Percentiles rank a stretch among this genome's conserved stretches.
phyloP scores from a whole-genome alignment of 2,797 vertebrate species.

The Hapalemur alaotrensis region DNA sequence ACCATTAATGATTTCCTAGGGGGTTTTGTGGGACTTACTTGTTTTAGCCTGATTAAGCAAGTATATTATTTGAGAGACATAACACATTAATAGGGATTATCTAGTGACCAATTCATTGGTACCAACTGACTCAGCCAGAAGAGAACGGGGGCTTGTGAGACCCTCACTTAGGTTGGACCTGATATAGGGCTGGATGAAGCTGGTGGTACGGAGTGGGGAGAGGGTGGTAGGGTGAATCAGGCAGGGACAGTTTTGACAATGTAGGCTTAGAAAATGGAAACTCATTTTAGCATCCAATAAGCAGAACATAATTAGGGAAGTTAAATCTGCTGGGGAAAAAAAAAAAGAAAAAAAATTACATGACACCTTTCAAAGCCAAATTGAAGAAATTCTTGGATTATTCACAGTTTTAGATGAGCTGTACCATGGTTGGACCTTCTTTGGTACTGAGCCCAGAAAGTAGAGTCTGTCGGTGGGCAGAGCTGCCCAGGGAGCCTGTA shows the following conservation, averaged over 20 bases:
- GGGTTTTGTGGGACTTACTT: background rate
- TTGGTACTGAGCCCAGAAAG: conserved; percentile 46
- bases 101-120: background rate
- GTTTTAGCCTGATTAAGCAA: conserved; percentile 9
- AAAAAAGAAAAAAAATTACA: background rate
- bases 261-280: conserved; percentile 55
- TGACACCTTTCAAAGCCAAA: conserved; percentile 59
- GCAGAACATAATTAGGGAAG: conserved; percentile 60
- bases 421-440: conserved; percentile 21
- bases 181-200: background rate
- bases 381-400: conserved; percentile 55
- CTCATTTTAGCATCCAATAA: conserved; percentile 54
- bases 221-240: background rate
- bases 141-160: background rate
- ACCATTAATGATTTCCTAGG: conserved; percentile 4
- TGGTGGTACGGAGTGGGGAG: background rate
- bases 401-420: conserved; percentile 60
- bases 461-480: conserved; percentile 21
- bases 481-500: background rate
- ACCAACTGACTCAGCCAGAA: background rate
- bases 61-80: background rate
- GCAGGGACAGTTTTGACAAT: conserved; percentile 36
- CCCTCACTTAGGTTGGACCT: background rate
- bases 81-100: background rate
- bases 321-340: conserved; percentile 53